Percentiles rank a stretch among this genome's conserved stretches.
Conservation (phyloP, 2,888 invertebrate species). For the Leucophenga montana region DNA sequence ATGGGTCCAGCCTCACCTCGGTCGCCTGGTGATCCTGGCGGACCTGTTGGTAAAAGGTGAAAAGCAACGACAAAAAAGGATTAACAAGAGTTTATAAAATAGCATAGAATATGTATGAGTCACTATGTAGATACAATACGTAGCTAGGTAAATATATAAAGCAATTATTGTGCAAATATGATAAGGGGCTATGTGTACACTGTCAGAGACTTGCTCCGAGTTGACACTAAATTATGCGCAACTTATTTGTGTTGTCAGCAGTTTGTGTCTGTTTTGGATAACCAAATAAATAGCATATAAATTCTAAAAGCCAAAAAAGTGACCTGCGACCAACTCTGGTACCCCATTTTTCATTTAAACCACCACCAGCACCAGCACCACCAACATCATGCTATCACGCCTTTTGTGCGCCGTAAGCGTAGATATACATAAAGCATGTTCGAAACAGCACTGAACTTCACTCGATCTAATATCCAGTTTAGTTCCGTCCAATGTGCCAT, state of each 20-base stretch:
- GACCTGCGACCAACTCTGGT: too few species aligned
- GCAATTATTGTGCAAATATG: slow-evolving; percentile 4
- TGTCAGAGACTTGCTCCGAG: neutral
- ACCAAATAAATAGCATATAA: too few species aligned
- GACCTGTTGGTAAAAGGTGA: slow-evolving; percentile 64
- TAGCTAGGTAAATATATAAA: slow-evolving; percentile 20
- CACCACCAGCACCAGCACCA: too few species aligned
- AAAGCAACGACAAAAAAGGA: slow-evolving; percentile 45
- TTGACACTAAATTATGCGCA: slow-evolving; percentile 7
- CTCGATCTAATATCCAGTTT: too few species aligned
- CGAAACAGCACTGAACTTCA: too few species aligned
- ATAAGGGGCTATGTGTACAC: neutral
- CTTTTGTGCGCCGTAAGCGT: too few species aligned
- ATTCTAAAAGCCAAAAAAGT: too few species aligned
- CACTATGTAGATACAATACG: neutral
- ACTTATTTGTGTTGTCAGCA: slow-evolving; percentile 6
- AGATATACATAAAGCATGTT: too few species aligned
- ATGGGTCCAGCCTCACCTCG: slow-evolving; percentile 78
- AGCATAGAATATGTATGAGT: slow-evolving; percentile 6
- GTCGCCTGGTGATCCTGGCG: slow-evolving; percentile 69
- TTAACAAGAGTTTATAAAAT: slow-evolving; percentile 7
- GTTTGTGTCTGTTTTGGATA: neutral
- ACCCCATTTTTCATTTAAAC: too few species aligned
- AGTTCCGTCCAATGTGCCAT: too few species aligned
- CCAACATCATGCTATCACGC: too few species aligned